phyloP scores from a whole-genome alignment of 2,888 invertebrate genomes.

The Sceliomorpha sp. region DNA sequence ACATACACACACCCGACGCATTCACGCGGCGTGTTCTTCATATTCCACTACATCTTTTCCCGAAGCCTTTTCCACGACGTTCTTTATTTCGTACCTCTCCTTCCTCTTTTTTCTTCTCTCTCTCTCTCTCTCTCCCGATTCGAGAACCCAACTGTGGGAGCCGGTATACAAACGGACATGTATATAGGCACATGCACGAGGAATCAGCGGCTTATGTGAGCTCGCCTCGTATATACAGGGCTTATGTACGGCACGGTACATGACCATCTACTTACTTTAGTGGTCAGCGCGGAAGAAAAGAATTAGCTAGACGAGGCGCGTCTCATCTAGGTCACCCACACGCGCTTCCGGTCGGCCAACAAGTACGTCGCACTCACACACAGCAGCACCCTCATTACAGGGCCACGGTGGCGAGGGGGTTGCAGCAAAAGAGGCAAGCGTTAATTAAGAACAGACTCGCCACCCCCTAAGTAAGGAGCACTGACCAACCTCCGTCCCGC shows the following conservation, averaged over 20 bases:
- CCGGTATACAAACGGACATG: slow-evolving; percentile 8
- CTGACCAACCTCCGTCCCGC: slow-evolving; percentile 70
- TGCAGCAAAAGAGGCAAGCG: slow-evolving; percentile 79
- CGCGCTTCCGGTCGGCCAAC: slow-evolving; percentile 59
- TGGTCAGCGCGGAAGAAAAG: slow-evolving; percentile 78
- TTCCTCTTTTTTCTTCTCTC: slow-evolving; percentile 24
- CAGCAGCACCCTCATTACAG: slow-evolving; percentile 76
- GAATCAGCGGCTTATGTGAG: slow-evolving; percentile 56
- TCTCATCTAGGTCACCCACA: slow-evolving; percentile 78
- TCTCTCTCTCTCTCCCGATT: slow-evolving; percentile 21
- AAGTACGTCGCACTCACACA: slow-evolving; percentile 62
- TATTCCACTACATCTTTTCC: too few species aligned
- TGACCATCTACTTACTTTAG: slow-evolving; percentile 78
- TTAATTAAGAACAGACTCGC: slow-evolving; percentile 80
- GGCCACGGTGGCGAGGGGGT: slow-evolving; percentile 71
- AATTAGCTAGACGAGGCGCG: slow-evolving; percentile 79
- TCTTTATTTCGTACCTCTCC: slow-evolving; percentile 3
- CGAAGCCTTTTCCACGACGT: too few species aligned
- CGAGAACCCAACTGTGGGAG: slow-evolving; percentile 27
- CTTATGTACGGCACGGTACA: slow-evolving; percentile 64
- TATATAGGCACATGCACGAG: slow-evolving; percentile 38
- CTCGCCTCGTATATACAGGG: slow-evolving; percentile 47
- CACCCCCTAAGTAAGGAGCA: slow-evolving; percentile 79
- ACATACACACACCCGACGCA: too few species aligned
- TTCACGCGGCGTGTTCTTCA: too few species aligned